phyloP scores from a whole-genome alignment of 2,888 invertebrate genomes.

The Glyphotaelius pellucidus region DNA sequence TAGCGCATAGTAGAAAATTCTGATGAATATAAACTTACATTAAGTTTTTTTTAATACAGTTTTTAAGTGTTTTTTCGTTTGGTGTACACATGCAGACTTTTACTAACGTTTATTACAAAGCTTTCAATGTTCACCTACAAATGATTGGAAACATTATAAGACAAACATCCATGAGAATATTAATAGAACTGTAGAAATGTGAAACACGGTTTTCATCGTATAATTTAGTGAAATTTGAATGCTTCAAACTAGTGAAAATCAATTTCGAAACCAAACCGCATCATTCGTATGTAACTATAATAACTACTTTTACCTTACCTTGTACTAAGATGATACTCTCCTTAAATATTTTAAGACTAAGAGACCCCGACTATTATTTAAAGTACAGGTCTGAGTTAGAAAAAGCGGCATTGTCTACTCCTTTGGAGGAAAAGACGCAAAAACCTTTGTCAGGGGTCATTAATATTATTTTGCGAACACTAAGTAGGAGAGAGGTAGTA shows the following conservation, averaged over 20 bases:
- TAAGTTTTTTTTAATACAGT: too few relatives aligned
- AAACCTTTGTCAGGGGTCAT: slow-evolving; percentile 36
- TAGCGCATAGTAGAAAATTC: too few relatives aligned
- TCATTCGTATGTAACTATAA: background rate
- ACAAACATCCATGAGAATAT: too few relatives aligned
- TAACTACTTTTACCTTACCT: background rate
- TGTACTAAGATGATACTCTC: background rate
- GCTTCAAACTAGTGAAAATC: background rate
- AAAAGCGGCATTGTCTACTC: background rate
- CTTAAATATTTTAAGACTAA: background rate
- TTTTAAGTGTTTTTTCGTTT: too few relatives aligned
- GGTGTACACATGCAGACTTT: too few relatives aligned
- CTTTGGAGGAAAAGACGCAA: background rate
- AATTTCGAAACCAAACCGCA: too few relatives aligned
- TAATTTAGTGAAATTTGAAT: background rate
- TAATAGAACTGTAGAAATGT: too few relatives aligned
- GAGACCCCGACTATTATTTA: background rate
- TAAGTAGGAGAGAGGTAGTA: slow-evolving; percentile 9
- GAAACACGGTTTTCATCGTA: background rate
- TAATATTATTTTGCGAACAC: slow-evolving; percentile 37
- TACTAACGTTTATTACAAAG: too few relatives aligned
- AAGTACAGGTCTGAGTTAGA: background rate
- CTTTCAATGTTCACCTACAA: too few relatives aligned
- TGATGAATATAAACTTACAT: too few relatives aligned
- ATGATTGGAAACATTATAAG: too few relatives aligned